These are phyloP conservation scores for Pteronotus mesoamericanus DNA, from an alignment of 2,797 vertebrate species.

Conservation along the genomic window DNA sequence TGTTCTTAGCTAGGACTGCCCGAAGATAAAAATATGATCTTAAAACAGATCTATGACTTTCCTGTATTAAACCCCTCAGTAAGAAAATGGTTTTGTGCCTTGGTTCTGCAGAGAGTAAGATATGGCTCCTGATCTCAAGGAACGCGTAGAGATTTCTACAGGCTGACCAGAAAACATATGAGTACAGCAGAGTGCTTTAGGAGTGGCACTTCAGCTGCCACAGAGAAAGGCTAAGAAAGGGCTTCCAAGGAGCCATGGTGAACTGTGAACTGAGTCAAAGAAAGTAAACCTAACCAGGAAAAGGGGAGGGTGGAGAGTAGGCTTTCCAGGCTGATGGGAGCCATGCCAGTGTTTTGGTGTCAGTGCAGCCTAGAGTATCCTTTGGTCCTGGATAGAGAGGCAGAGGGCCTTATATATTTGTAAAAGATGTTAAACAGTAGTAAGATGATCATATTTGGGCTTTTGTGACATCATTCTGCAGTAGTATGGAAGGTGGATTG, in stretches of 20 bases:
- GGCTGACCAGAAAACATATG: background rate
- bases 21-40: background rate
- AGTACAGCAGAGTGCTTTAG: background rate
- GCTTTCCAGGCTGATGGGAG: background rate
- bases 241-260: background rate
- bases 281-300: background rate
- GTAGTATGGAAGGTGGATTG: background rate
- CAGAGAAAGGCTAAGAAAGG: background rate
- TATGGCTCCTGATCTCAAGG: background rate
- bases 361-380: background rate
- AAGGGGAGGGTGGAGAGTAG: no score
- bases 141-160: background rate
- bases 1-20: background rate
- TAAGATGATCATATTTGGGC: background rate
- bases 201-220: background rate
- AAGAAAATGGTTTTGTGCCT: background rate
- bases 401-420: background rate
- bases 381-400: background rate
- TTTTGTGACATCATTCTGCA: constrained; percentile 11
- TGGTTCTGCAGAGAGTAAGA: background rate
- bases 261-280: background rate
- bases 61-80: background rate
- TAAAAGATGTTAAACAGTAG: background rate
- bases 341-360: background rate
- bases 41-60: background rate